Evolutionary conservation across 2,888 invertebrate genomes (phyloP).

Genomic region (Drosophila mimetica): DNA sequence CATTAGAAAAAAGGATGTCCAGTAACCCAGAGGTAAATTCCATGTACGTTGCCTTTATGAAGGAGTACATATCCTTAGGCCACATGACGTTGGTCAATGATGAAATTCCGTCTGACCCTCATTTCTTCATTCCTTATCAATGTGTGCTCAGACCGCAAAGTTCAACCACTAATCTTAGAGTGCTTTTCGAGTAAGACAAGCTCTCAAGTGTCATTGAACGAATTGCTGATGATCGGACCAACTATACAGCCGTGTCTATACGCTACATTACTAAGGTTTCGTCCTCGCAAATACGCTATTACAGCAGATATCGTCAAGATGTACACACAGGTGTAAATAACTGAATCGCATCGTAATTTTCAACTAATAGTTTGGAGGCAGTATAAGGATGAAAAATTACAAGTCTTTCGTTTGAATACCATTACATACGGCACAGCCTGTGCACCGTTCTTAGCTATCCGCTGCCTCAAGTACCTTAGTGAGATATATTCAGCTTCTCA

Average conservation of each 20-base stretch:
- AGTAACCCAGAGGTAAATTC: neutral
- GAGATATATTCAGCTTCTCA: neutral
- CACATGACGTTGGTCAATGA: too few species aligned
- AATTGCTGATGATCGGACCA: neutral
- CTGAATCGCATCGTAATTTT: too few species aligned
- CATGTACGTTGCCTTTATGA: neutral
- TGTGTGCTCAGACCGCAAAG: neutral
- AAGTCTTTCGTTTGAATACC: too few species aligned
- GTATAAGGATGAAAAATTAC: too few species aligned
- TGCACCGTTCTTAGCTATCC: too few species aligned
- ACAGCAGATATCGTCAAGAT: conserved; percentile 1
- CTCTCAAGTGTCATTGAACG: too few species aligned
- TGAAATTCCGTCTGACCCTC: neutral
- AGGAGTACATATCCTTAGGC: neutral
- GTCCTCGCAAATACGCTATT: neutral
- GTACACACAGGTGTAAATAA: too few species aligned
- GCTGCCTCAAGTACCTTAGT: too few species aligned
- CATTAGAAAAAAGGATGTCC: neutral
- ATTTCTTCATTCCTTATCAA: neutral
- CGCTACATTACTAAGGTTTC: conserved; percentile 2
- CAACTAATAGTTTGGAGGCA: too few species aligned
- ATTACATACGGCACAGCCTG: too few species aligned
- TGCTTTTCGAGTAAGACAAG: too few species aligned
- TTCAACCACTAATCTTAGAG: neutral
- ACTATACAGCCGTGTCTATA: neutral